Evolutionary conservation across 2,113 vertebrate genomes (phyloP), one percentile per base, ranked within the genome.

Genomic region (Mellivora capensis): DNA sequence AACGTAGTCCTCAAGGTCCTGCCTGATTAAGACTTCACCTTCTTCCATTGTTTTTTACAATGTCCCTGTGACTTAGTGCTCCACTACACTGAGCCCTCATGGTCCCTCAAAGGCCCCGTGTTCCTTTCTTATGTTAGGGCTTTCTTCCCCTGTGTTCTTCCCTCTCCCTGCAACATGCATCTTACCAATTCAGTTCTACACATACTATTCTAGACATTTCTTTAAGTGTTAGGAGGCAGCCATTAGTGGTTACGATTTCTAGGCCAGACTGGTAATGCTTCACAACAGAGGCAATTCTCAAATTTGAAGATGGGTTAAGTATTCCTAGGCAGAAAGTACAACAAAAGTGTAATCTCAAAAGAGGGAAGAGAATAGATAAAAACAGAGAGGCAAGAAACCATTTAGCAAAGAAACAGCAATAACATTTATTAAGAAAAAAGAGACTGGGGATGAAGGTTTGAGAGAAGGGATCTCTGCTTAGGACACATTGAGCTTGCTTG

Each of bases 401-500:
- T 69, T 76, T 86, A 37, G 14, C 59, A 62, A 23, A 90, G 84
- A 93, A 92, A 42, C 23, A 76, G 31, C 20, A 47, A 29, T 44
- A 23, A 27, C 49, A 76, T 80, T 96, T 97, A 10, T 87, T 94
- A 87, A 90, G 12, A 37, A 95, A 91, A 91, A 97, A 93, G 0
- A 49, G 34, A 93, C 39, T 27, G 20, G 61, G 39, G 57, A 93
- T 52, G 15, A 74, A 87, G 27, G 87, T 93, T 82, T 62, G 31
- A 39, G 49, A 88, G 49, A 85, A 59, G 42, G 52, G 44, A 74
- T 15, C 20, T 91, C 52, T 81, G 10, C 61, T 77, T 76, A 17
- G 44, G 37, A 77, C 23, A 49, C 29, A 23, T 7, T 82, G 64
- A 69, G 17, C 34, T 84, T 49, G 17, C 59, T 18, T 94, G 67